Conservation (phyloP, 2,797 vertebrate genomes). For the Ispidina lecontei region DNA sequence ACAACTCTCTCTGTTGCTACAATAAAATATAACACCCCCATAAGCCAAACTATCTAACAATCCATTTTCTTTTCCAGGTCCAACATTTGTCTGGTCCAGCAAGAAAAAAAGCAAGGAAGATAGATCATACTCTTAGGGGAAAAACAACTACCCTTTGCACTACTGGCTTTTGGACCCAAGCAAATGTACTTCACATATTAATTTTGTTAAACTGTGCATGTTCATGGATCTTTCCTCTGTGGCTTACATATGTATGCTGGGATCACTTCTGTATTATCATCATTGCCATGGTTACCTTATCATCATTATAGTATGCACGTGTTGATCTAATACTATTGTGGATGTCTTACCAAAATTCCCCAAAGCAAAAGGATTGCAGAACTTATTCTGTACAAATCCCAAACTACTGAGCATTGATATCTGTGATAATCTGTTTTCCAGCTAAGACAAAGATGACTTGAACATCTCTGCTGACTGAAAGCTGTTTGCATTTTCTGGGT, state of each 20-base stretch:
- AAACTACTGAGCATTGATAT: neutral
- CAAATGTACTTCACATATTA: neutral
- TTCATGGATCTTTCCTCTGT: neutral
- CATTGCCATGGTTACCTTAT: conserved; percentile 59
- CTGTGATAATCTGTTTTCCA: neutral
- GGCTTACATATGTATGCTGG: neutral
- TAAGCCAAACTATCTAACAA: neutral
- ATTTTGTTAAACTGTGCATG: neutral
- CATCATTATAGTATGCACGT: neutral
- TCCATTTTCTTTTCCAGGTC: neutral
- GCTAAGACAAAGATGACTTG: neutral
- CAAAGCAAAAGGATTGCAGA: conserved; percentile 7
- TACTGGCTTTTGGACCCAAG: neutral
- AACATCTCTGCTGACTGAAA: conserved; percentile 1
- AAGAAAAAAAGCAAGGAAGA: neutral
- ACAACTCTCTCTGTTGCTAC: neutral
- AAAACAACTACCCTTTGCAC: neutral
- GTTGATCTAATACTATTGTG: neutral
- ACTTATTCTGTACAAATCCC: neutral
- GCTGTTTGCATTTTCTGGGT: neutral
- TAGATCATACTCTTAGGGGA: neutral
- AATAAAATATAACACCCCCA: neutral
- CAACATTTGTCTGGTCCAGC: neutral
- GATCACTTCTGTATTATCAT: conserved; percentile 19
- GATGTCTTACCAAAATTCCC: conserved; percentile 15